Conservation (phyloP, 2,888 invertebrate species). For the Andrena dorsata region DNA sequence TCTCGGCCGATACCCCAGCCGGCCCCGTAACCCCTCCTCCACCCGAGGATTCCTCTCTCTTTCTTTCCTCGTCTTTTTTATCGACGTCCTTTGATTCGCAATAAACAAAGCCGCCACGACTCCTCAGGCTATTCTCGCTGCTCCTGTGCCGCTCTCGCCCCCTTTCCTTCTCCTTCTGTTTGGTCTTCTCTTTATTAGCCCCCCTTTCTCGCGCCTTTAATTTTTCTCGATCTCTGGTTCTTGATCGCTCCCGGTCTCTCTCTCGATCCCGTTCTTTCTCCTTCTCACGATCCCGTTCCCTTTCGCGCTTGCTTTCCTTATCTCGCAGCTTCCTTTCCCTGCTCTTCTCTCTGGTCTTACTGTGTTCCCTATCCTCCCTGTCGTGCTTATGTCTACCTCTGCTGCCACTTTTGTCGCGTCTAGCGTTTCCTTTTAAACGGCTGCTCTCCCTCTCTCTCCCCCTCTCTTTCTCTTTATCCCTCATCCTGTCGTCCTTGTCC, state of each 20-base stretch:
- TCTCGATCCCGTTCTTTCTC: conserved; percentile 69
- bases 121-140: conserved; percentile 67
- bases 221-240: conserved; percentile 57
- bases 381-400: conserved; percentile 75
- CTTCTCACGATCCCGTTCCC: conserved; percentile 71
- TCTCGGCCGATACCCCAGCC: conserved; percentile 59
- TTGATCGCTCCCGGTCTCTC: conserved; percentile 70
- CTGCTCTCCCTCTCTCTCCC: conserved; percentile 18
- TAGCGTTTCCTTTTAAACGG: conserved; percentile 39
- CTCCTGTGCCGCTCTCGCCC: conserved; percentile 73
- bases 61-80: conserved; percentile 73
- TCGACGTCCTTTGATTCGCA: conserved; percentile 73
- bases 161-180: conserved; percentile 53
- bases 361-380: conserved; percentile 74
- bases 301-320: conserved; percentile 76
- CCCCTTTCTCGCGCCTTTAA: conserved; percentile 70
- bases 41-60: conserved; percentile 64
- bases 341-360: conserved; percentile 77
- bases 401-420: conserved; percentile 72
- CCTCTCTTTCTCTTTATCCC: conserved; percentile 26
- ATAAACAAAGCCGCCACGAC: conserved; percentile 60
- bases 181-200: conserved; percentile 72
- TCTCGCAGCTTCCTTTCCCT: conserved; percentile 76
- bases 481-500: conserved; percentile 70
- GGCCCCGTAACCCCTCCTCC: neutral